Evolutionary conservation across 1,140 invertebrate genomes (phyloP).

Genomic region (Mercenaria mercenaria): DNA sequence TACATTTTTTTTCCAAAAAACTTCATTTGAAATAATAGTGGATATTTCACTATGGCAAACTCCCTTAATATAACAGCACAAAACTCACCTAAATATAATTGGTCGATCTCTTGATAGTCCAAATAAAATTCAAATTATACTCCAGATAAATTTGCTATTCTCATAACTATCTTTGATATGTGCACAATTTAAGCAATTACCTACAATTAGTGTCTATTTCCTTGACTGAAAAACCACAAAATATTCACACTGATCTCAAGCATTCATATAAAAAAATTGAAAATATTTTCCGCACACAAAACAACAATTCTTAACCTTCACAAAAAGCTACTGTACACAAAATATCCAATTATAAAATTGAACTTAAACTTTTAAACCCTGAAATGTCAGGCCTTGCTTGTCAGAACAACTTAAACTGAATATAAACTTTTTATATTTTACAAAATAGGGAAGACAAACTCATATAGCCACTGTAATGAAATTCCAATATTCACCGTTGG

Average conservation of each 20-base stretch:
- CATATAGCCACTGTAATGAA: slow-evolving; percentile 13
- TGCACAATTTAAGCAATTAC: background rate
- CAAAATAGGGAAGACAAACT: background rate
- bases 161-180: too few relatives aligned
- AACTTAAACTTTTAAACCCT: slow-evolving; percentile 18
- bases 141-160: too few relatives aligned
- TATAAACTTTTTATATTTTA: background rate
- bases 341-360: slow-evolving; percentile 37
- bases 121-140: background rate
- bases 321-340: background rate
- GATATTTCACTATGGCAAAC: too few relatives aligned
- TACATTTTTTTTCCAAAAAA: too few relatives aligned
- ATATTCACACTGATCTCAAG: background rate
- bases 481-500: slow-evolving; percentile 7
- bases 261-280: background rate
- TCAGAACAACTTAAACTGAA: background rate
- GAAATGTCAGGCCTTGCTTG: background rate
- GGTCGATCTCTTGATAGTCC: too few relatives aligned
- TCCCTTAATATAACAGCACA: too few relatives aligned
- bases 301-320: background rate
- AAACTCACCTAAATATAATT: too few relatives aligned
- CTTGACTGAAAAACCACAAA: slow-evolving; percentile 5
- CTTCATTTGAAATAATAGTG: too few relatives aligned
- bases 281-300: background rate
- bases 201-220: background rate